phyloP scores from a whole-genome alignment of 2,113 vertebrate genomes.

The Cyphomyrus plagiostoma region DNA sequence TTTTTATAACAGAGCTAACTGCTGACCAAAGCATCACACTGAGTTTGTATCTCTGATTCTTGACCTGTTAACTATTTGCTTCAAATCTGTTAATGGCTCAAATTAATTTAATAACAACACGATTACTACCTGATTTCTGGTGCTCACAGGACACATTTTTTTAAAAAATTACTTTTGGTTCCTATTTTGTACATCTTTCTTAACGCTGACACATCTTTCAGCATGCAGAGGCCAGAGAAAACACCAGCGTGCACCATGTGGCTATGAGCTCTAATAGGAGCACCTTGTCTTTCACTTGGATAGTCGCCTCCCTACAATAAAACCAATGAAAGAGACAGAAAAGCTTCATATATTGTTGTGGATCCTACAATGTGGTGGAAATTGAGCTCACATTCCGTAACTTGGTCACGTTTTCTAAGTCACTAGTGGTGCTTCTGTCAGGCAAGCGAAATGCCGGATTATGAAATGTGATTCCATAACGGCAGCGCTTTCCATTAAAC shows the following conservation, averaged over 20 bases:
- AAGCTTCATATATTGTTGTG: neutral
- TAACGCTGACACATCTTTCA: neutral
- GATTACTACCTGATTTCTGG: neutral
- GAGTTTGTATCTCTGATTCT: neutral
- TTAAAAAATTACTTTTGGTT: neutral
- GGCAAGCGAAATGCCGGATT: neutral
- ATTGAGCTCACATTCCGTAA: neutral
- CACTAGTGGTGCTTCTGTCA: neutral
- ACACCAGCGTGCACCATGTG: neutral
- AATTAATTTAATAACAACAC: neutral
- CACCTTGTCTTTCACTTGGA: neutral
- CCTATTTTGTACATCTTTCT: neutral
- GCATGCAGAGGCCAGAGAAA: neutral
- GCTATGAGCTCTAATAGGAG: neutral
- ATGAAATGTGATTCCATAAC: neutral
- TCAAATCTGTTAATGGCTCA: neutral
- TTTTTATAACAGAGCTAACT: neutral
- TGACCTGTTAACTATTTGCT: neutral
- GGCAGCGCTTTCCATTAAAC: neutral
- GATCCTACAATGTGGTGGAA: neutral
- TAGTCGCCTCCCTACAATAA: neutral
- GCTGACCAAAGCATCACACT: neutral
- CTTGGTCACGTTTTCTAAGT: neutral
- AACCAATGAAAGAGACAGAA: neutral
- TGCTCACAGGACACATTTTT: neutral